Evolutionary conservation across 2,113 vertebrate genomes (phyloP).

Genomic region (Vidua macroura): DNA sequence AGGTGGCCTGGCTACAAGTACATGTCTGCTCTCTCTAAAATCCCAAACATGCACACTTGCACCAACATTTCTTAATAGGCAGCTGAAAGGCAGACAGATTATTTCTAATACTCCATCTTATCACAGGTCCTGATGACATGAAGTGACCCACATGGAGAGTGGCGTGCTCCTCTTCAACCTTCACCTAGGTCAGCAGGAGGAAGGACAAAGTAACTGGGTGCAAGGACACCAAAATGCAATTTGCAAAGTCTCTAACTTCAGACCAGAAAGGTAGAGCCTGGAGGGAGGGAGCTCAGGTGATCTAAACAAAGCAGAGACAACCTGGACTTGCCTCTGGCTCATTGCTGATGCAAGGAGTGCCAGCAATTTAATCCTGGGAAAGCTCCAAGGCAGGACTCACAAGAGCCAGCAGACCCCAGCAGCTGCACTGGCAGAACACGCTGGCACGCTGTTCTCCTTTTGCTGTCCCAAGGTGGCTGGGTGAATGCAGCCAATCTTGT

Average conservation of each 20-base stretch:
- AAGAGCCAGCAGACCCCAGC: not conserved
- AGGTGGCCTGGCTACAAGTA: not conserved
- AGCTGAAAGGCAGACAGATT: not conserved
- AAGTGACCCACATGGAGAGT: not conserved
- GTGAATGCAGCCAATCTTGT: not conserved
- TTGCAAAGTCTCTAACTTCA: not conserved
- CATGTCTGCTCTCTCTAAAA: not conserved
- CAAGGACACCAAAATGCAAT: not conserved
- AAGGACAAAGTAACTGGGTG: not conserved
- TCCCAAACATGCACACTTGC: not conserved
- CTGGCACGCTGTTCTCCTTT: not conserved
- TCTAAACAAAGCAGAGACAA: not conserved
- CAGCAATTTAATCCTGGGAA: constrained; percentile 18
- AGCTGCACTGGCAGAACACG: not conserved
- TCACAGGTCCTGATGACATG: not conserved
- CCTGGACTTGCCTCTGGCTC: not conserved
- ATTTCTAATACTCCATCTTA: not conserved
- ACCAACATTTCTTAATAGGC: not conserved
- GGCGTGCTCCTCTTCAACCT: not conserved
- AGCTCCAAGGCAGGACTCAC: not conserved
- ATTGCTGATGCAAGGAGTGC: not conserved
- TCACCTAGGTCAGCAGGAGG: not conserved
- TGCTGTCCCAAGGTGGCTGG: constrained; percentile 6
- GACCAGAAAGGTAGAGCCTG: not conserved
- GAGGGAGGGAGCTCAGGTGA: not conserved